Base-by-base conservation (phyloP, 2,113 vertebrate species). In the Pandion haliaetus region DNA sequence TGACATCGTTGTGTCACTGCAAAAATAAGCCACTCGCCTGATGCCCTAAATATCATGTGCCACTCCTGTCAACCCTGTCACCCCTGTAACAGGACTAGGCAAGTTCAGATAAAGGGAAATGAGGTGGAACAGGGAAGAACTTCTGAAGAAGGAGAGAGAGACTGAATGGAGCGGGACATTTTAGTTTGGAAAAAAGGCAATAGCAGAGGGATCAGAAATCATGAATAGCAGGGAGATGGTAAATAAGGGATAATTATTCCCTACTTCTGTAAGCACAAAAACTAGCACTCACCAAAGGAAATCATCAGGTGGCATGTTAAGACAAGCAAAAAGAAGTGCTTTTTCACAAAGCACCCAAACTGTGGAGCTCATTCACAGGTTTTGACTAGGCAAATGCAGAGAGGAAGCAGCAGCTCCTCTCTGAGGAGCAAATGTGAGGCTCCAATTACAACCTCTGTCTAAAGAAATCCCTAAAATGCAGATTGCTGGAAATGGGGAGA, bases 1-100 rank as follows among this genome's bases (percentile, higher is more conserved):
- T 0, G 1, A 21, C 29, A 57, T n/a, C 11, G 1, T 24, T 13
- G 24, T 65, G 36, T 25, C 40, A 42, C 29, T 14, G 32, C 0
- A 9, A 50, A 90, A 72, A 59, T 10, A 59, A 82, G 20, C 9
- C 7, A 16, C 26, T 77, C 49, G 42, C 19, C 32, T 3, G 3
- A 52, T 15, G 24, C 61, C 50, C 34, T 81, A 66, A n/a, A 54
- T 44, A 59, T 10, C 2, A 0, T 29, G 19, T 42, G 38, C n/a
- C 38, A 17, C 6, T 44, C 23, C 57, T 67, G 47, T 11, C 86
- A 40, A 40, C 34, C 44, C 26, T 8, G 5, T 36, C 86, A 55
- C 50, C 58, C 84, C 57, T 31, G 24, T 3, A 55, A 85, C 57
- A 62, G 52, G 24, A n/a, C 50, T 28, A 21, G 31, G 26, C 18